Conservation (phyloP, 2,797 vertebrate species). For the Hafferia zeledoni region DNA sequence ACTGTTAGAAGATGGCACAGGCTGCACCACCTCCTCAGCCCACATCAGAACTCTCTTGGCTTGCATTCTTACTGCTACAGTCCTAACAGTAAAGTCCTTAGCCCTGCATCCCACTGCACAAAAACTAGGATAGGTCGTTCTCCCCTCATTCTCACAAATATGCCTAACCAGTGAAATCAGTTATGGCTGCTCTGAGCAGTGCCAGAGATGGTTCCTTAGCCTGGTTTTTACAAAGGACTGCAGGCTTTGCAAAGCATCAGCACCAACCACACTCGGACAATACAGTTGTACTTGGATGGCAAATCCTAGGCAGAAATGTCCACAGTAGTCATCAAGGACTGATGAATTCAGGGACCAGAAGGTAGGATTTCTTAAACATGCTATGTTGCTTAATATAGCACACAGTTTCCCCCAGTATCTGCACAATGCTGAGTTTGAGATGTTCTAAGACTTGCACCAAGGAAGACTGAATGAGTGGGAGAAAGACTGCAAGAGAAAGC, state of each 20-base stretch:
- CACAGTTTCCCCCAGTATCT: slow-evolving; percentile 18
- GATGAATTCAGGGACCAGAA: slow-evolving; percentile 19
- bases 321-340: not conserved
- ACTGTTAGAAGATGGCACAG: not conserved
- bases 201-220: not conserved
- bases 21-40: not conserved
- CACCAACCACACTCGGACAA: not conserved
- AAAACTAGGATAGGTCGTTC: not conserved
- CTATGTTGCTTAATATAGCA: slow-evolving; percentile 42
- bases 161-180: not conserved
- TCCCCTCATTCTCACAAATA: not conserved
- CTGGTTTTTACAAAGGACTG: not conserved
- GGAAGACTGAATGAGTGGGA: not conserved
- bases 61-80: not conserved
- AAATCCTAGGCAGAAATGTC: not conserved
- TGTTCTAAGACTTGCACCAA: not conserved
- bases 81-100: not conserved
- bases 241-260: not conserved
- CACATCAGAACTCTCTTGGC: not conserved
- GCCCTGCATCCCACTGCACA: not conserved
- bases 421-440: slow-evolving; percentile 42
- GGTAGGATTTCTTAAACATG: slow-evolving; percentile 36
- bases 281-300: not conserved
- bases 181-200: not conserved
- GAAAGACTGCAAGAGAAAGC: not conserved